Percentiles rank a stretch among this genome's conserved stretches.
Conservation (phyloP, 2,888 invertebrate species). For the Drosophila sordidula region DNA sequence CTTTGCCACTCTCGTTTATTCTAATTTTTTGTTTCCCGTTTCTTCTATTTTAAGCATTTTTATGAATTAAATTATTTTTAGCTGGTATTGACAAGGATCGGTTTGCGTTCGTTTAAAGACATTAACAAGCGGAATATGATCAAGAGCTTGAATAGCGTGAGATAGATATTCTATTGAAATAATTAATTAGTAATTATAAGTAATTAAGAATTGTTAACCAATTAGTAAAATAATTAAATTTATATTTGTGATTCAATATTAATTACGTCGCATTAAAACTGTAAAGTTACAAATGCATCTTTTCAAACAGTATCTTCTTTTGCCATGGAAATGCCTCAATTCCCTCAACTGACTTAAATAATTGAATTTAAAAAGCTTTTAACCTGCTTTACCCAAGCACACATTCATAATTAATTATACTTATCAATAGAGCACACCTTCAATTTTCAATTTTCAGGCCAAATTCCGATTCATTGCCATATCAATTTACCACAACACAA, state of each 20-base stretch:
- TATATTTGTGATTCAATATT: background rate
- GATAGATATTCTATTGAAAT: too few relatives aligned
- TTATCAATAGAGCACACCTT: slow-evolving; percentile 51
- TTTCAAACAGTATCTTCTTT: too few relatives aligned
- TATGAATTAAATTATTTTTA: slow-evolving; percentile 57
- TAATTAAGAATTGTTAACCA: too few relatives aligned
- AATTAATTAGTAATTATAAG: too few relatives aligned
- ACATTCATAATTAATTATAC: slow-evolving; percentile 42
- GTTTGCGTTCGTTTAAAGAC: background rate
- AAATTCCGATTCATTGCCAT: slow-evolving; percentile 64
- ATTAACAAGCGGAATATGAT: background rate
- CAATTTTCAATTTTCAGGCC: slow-evolving; percentile 21
- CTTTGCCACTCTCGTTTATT: slow-evolving; percentile 12
- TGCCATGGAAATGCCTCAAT: background rate
- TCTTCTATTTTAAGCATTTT: slow-evolving; percentile 48
- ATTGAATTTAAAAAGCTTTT: slow-evolving; percentile 17
- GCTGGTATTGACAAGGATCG: slow-evolving; percentile 17
- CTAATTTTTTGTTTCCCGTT: background rate
- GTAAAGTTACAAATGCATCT: slow-evolving; percentile 3
- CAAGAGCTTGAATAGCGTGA: too few relatives aligned
- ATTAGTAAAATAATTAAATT: background rate
- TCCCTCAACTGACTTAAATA: slow-evolving; percentile 4
- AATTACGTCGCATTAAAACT: background rate
- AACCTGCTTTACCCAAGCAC: background rate
- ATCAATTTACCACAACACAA: slow-evolving; percentile 69